Conservation (phyloP, 1,140 invertebrate species). For the Anastrepha ludens region DNA sequence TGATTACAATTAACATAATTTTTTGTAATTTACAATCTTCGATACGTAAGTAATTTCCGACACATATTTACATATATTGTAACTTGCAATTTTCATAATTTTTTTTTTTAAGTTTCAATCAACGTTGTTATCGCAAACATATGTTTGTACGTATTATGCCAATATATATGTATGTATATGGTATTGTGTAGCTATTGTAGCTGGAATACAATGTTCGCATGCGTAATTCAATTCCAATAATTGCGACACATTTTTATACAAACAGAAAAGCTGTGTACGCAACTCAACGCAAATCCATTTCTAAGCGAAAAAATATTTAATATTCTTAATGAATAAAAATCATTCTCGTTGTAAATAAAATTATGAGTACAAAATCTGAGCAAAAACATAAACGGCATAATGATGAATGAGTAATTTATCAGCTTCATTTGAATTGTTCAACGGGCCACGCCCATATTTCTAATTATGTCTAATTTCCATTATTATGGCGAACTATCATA, state of each 20-base stretch:
- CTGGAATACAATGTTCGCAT: neutral
- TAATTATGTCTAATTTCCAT: slow-evolving; percentile 44
- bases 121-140: no score
- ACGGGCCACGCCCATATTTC: slow-evolving; percentile 6
- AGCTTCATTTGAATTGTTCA: slow-evolving; percentile 3
- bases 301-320: neutral
- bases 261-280: no score
- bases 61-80: neutral
- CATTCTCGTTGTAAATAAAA: slow-evolving; percentile 28
- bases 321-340: neutral
- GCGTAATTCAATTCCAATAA: neutral
- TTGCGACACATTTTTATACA: neutral
- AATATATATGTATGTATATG: no score
- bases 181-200: neutral
- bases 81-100: neutral
- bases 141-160: no score
- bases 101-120: no score
- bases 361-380: slow-evolving; percentile 42
- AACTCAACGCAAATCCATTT: neutral
- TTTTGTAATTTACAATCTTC: neutral
- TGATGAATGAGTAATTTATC: neutral
- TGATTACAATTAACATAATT: neutral
- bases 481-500: slow-evolving; percentile 30
- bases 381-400: slow-evolving; percentile 1
- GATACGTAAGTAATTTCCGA: neutral